These are phyloP conservation scores for Steatocranus sp. DNA, from an alignment of 2,797 vertebrate species.

Conservation along the genomic window DNA sequence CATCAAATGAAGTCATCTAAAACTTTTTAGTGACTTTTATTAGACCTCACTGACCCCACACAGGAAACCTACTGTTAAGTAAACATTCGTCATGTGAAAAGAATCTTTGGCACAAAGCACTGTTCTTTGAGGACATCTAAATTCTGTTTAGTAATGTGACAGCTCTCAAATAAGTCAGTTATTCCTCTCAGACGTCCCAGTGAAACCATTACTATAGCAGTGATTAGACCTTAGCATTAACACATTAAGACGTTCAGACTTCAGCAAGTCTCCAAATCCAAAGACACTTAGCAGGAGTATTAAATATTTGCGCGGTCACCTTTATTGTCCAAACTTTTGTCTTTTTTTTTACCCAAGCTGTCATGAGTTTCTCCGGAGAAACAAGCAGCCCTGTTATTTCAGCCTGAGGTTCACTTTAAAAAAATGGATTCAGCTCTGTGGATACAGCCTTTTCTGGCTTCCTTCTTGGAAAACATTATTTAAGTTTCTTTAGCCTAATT, in stretches of 20 bases:
- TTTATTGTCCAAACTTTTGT: neutral
- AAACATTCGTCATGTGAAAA: slow-evolving; percentile 33
- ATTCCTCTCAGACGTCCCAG: neutral
- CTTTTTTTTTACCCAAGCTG: neutral
- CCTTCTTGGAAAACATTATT: neutral
- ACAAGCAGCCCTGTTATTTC: neutral
- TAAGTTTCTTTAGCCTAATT: neutral
- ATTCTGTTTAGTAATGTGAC: neutral
- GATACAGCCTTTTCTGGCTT: neutral
- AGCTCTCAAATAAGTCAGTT: neutral
- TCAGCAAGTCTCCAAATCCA: neutral
- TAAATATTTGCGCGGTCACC: neutral
- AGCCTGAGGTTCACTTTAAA: neutral
- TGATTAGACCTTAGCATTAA: neutral
- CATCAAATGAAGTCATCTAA: slow-evolving; percentile 30
- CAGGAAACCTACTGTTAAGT: slow-evolving; percentile 30
- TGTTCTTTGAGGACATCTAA: neutral
- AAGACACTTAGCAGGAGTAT: neutral
- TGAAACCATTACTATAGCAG: neutral
- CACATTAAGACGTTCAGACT: neutral
- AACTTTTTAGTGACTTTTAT: slow-evolving; percentile 56
- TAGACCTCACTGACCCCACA: slow-evolving; percentile 37
- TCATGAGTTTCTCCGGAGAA: neutral
- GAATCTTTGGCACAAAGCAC: slow-evolving; percentile 11
- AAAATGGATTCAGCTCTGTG: neutral